A percentile compares a stretch with the other conserved stretches of the same genome.
Conservation (phyloP, 2,888 invertebrate species). For the Cataglyphis albicans region DNA sequence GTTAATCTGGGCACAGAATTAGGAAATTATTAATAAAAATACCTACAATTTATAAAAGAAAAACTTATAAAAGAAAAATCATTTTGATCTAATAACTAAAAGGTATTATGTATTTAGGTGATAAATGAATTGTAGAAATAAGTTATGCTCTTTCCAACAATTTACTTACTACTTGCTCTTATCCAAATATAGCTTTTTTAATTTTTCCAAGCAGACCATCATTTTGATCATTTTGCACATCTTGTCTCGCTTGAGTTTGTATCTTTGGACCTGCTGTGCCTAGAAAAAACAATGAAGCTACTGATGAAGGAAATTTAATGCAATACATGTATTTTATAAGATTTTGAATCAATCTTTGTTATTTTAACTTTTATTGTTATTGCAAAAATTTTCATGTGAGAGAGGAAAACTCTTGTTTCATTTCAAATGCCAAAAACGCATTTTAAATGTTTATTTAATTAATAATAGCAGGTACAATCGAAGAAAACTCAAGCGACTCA, state of each 20-base stretch:
- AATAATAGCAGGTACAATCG: constrained; percentile 73
- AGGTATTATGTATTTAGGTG: not conserved
- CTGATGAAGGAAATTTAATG: constrained; percentile 22
- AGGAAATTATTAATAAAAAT: not conserved
- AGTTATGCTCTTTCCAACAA: not conserved
- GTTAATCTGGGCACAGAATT: not conserved
- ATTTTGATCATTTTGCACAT: constrained; percentile 80
- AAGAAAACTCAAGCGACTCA: constrained; percentile 82
- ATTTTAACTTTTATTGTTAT: constrained; percentile 11
- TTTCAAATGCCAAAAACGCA: constrained; percentile 63
- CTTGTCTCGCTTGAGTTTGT: constrained; percentile 86
- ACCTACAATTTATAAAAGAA: constrained; percentile 11
- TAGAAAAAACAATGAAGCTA: constrained; percentile 82
- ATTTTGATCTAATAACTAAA: not conserved
- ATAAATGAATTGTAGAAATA: not conserved
- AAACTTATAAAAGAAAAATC: not conserved
- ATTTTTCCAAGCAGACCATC: constrained; percentile 88
- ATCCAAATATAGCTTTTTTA: constrained; percentile 89
- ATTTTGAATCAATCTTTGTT: constrained; percentile 15
- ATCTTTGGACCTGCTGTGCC: constrained; percentile 87
- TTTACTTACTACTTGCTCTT: constrained; percentile 80
- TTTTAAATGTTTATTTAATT: constrained; percentile 71
- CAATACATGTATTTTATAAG: not conserved
- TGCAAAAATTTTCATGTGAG: constrained; percentile 3
- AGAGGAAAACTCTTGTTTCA: not conserved